These are phyloP conservation scores for Tenthredo mesomela DNA, from an alignment of 2,888 invertebrate genomes.

Conservation along the genomic window DNA sequence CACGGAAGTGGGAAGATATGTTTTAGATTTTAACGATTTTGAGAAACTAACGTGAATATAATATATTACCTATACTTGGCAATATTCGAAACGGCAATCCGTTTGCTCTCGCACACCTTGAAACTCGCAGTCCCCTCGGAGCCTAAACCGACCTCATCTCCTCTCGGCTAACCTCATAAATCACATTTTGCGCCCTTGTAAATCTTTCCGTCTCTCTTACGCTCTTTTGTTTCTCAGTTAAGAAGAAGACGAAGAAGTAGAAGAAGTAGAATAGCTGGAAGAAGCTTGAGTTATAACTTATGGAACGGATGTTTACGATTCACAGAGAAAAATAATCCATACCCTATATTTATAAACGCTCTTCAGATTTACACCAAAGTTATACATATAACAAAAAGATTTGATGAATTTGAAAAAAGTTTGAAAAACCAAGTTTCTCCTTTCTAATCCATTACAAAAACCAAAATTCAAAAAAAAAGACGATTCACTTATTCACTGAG, in stretches of 20 bases:
- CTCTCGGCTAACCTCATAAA: constrained; percentile 15
- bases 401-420: neutral
- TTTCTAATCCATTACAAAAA: too few relatives aligned
- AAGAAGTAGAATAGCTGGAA: neutral
- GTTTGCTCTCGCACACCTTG: neutral
- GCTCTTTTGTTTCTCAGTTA: neutral
- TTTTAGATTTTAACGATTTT: neutral
- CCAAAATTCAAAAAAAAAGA: too few relatives aligned
- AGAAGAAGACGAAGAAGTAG: neutral
- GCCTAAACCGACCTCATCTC: constrained; percentile 23
- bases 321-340: neutral
- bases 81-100: constrained; percentile 19
- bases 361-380: neutral
- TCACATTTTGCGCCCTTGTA: constrained; percentile 22
- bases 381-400: neutral
- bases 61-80: neutral
- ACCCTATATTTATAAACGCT: neutral
- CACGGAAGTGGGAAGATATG: neutral
- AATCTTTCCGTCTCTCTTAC: neutral
- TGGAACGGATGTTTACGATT: constrained; percentile 24
- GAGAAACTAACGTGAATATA: neutral
- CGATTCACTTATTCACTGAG: too few relatives aligned
- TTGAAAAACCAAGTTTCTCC: neutral
- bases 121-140: neutral
- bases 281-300: neutral